Percentiles rank a stretch among this genome's conserved stretches.
Evolutionary conservation across 2,113 vertebrate genomes (phyloP).

Genomic region (Psilopsiagon aymara): DNA sequence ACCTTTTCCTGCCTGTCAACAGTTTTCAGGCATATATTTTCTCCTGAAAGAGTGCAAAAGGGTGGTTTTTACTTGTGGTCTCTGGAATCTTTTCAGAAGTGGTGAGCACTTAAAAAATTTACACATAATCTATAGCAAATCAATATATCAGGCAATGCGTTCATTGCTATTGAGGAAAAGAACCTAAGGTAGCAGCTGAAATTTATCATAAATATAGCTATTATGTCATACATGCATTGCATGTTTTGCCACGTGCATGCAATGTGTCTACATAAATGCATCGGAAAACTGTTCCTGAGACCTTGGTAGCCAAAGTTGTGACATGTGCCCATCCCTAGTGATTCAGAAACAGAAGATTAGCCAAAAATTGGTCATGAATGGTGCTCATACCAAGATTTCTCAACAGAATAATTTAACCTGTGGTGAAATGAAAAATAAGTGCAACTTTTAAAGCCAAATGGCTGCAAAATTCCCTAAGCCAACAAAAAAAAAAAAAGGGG

Average conservation of each 20-base stretch:
- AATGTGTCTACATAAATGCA: background rate
- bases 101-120: background rate
- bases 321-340: background rate
- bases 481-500: background rate
- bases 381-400: background rate
- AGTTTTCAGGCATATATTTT: background rate
- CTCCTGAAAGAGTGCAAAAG: background rate
- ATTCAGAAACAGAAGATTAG: background rate
- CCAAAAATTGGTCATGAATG: background rate
- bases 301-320: background rate
- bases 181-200: background rate
- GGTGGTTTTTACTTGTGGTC: background rate
- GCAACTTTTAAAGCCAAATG: background rate
- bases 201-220: background rate
- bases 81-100: background rate
- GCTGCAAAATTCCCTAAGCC: background rate
- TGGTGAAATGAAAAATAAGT: background rate
- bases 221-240: background rate
- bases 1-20: background rate
- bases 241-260: background rate
- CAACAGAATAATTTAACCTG: background rate
- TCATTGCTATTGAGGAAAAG: background rate
- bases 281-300: background rate
- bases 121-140: background rate
- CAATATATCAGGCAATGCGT: background rate